Base-by-base conservation (phyloP, 2,888 invertebrate genomes). In the Geophilus truncorum region DNA sequence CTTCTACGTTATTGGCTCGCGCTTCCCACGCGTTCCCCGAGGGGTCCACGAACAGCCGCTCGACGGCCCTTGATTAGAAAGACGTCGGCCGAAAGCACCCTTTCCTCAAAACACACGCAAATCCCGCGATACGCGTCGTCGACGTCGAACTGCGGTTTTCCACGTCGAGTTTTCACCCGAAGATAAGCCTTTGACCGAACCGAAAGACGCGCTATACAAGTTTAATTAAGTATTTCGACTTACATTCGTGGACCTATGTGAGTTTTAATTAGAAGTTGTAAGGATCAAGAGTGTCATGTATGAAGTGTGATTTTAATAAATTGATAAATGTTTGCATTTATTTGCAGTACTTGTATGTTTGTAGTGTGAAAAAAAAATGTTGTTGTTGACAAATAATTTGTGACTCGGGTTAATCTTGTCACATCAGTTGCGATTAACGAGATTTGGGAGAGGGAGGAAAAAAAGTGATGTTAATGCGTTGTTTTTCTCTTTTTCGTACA, bases 61-160 rank as follows among this genome's bases (percentile, higher is more conserved):
- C 70, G 70, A 70, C 70, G 70, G 70, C 70, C n/a, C 70, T 70
- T 70, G 70, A 70, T 70, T 70, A 70, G 70, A 28, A 70, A 70
- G 70, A 70, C 70, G 70, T 70, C 70, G 70, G 28, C 70, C 70
- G 28, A 70, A 70, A 23, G 70, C 70, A 28, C 70, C 70, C 70
- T 70, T 28, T 70, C 3, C 70, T 70, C 70, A 70, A n/a, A 70
- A 70, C 70, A 28, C 25, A 70, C 70, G 70, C 70, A 70, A 70
- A 70, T 70, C 70, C 70, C 70, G 70, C 70, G 70, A 28, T 70
- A n/a, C 70, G 4, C 70, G 28, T 70, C 25, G 70, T 18, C 70
- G n/a, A 28, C 12, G 70, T n/a, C n/a, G n/a, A n/a, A 25, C 25
- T 70, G 70, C 70, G 70, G 70, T 70, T 70, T 70, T 70, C 70